Percentiles rank a stretch among this genome's conserved stretches.
Evolutionary conservation across 2,888 invertebrate genomes (phyloP).

Genomic region (Pollenia labialis): DNA sequence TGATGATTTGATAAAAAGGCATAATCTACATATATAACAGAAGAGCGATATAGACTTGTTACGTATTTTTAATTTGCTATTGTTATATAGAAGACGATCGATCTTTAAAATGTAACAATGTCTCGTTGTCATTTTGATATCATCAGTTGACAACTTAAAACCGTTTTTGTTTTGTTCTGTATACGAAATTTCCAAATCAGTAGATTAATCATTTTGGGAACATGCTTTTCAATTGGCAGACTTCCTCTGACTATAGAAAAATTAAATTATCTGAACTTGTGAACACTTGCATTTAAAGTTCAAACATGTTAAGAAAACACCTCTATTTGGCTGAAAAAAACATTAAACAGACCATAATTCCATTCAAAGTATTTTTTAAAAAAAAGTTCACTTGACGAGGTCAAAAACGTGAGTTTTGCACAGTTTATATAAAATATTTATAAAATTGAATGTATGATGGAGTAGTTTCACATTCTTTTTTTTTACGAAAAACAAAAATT

Average conservation of each 20-base stretch:
- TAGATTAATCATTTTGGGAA: too few species aligned
- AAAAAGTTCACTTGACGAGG: constrained; percentile 53
- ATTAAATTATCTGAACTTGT: not conserved
- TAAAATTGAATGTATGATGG: constrained; percentile 25
- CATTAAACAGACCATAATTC: constrained; percentile 36
- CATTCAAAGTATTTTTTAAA: constrained; percentile 49
- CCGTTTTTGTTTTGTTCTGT: too few species aligned
- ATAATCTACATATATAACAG: too few species aligned
- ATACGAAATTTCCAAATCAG: too few species aligned
- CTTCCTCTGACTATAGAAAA: not conserved
- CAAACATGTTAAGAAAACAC: constrained; percentile 56
- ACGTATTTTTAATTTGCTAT: too few species aligned
- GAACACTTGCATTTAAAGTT: constrained; percentile 44
- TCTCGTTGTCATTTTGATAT: too few species aligned
- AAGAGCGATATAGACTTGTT: too few species aligned
- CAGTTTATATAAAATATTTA: constrained; percentile 48
- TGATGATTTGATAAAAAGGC: too few species aligned
- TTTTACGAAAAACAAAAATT: constrained; percentile 20
- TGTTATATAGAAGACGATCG: too few species aligned
- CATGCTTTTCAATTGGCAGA: not conserved
- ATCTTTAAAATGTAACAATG: too few species aligned
- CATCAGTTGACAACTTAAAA: too few species aligned
- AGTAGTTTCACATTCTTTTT: constrained; percentile 36
- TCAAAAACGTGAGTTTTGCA: constrained; percentile 59
- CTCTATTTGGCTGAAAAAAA: constrained; percentile 35